Conservation (phyloP, 1,140 invertebrate species). For the Orius insidiosus region DNA sequence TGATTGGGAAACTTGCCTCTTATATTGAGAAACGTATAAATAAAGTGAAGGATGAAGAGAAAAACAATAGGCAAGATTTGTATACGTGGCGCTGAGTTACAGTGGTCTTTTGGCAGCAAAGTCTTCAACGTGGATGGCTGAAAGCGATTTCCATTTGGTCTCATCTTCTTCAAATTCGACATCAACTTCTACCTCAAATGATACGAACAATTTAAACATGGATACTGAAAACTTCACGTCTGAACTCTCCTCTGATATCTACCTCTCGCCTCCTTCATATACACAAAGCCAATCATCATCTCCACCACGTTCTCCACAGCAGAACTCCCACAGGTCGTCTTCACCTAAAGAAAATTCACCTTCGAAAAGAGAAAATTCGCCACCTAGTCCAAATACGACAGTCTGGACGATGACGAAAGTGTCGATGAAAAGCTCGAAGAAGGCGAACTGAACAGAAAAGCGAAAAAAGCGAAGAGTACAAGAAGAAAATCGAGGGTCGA, state of each 20-base stretch:
- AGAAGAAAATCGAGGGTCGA: no score
- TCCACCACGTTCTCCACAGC: neutral
- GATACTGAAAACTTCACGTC: slow-evolving; percentile 4
- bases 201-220: slow-evolving; percentile 2
- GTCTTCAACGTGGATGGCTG: slow-evolving; percentile 62
- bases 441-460: no score
- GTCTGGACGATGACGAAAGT: neutral
- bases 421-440: neutral
- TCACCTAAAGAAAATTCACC: slow-evolving; percentile 2
- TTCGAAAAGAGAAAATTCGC: neutral
- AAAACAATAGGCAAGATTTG: slow-evolving; percentile 80
- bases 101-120: slow-evolving; percentile 74
- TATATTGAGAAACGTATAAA: slow-evolving; percentile 87
- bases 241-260: neutral
- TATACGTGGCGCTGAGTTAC: slow-evolving; percentile 79
- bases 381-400: neutral
- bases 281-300: neutral
- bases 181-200: neutral
- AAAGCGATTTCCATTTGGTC: slow-evolving; percentile 79
- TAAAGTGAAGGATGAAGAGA: slow-evolving; percentile 77
- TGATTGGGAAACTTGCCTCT: slow-evolving; percentile 67
- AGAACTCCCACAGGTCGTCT: neutral
- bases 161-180: slow-evolving; percentile 12
- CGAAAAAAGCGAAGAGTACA: no score
- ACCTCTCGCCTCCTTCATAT: slow-evolving; percentile 4